phyloP scores from a whole-genome alignment of 2,113 vertebrate species.

The Damaliscus lunatus region DNA sequence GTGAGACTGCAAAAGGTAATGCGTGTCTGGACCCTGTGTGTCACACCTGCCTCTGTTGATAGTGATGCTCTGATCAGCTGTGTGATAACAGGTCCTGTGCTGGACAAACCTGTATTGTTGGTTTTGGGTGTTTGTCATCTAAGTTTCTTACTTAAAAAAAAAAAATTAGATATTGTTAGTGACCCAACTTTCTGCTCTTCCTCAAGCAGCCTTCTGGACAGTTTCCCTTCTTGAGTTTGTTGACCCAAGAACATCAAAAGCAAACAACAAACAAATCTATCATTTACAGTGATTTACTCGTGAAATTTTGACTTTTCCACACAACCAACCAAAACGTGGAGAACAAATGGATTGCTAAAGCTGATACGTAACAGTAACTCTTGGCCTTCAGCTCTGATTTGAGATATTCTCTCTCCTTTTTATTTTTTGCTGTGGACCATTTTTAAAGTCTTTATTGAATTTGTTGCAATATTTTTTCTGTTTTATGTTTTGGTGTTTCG shows the following conservation, averaged over 20 bases:
- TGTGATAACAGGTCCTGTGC: neutral
- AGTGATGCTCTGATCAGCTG: neutral
- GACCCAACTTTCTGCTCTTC: neutral
- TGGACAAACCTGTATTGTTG: neutral
- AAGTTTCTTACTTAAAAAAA: neutral
- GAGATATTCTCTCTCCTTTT: neutral
- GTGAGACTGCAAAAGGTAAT: neutral
- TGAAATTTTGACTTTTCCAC: neutral
- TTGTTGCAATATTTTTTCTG: neutral
- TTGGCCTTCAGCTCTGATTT: neutral
- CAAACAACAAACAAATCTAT: neutral
- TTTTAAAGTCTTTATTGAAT: neutral
- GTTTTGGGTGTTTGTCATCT: neutral
- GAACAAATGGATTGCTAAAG: neutral
- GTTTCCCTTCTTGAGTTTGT: neutral
- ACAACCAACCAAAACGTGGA: neutral
- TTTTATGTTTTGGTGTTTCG: neutral
- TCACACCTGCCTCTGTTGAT: no score
- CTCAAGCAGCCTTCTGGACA: neutral
- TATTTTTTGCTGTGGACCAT: neutral
- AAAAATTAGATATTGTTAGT: neutral
- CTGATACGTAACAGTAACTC: neutral
- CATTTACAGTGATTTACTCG: neutral
- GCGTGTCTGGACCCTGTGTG: neutral
- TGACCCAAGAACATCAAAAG: neutral